These are phyloP conservation scores for Sinonovacula constricta DNA, from an alignment of 1,140 invertebrate genomes.

Conservation along the genomic window DNA sequence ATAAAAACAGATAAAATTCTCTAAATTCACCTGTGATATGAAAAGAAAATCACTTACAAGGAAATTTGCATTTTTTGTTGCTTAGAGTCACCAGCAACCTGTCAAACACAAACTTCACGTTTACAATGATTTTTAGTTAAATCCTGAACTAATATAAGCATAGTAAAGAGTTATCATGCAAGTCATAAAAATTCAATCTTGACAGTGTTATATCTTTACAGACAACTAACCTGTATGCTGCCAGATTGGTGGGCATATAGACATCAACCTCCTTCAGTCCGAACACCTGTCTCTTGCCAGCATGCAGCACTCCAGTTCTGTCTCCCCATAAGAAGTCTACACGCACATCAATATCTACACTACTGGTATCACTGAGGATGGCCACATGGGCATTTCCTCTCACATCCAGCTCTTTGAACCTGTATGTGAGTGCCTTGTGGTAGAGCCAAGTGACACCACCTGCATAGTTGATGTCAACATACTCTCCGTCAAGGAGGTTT, in stretches of 20 bases:
- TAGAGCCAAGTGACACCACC: constrained; percentile 70
- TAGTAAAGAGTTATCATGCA: no score
- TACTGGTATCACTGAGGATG: constrained; percentile 64
- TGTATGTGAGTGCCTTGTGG: constrained; percentile 55
- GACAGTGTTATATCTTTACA: not conserved
- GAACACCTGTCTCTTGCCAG: constrained; percentile 65
- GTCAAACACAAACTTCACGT: no score
- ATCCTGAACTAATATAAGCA: no score
- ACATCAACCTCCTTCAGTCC: constrained; percentile 62
- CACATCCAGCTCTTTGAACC: constrained; percentile 62
- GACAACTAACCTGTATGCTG: constrained; percentile 64
- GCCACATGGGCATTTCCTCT: constrained; percentile 69
- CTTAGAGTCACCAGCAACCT: no score
- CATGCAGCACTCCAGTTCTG: constrained; percentile 66
- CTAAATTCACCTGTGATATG: no score
- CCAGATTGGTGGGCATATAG: constrained; percentile 68
- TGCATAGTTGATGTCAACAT: constrained; percentile 57
- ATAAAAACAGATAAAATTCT: no score
- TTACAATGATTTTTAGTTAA: no score
- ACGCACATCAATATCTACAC: constrained; percentile 51
- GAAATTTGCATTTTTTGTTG: no score
- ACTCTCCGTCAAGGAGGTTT: constrained; percentile 61
- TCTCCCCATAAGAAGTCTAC: constrained; percentile 61
- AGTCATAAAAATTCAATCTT: not conserved
- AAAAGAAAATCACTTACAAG: no score